Percentiles rank a stretch among this genome's conserved stretches.
Evolutionary conservation across 2,888 invertebrate species (phyloP).

Genomic region (Lepidocyrtinus sp.): DNA sequence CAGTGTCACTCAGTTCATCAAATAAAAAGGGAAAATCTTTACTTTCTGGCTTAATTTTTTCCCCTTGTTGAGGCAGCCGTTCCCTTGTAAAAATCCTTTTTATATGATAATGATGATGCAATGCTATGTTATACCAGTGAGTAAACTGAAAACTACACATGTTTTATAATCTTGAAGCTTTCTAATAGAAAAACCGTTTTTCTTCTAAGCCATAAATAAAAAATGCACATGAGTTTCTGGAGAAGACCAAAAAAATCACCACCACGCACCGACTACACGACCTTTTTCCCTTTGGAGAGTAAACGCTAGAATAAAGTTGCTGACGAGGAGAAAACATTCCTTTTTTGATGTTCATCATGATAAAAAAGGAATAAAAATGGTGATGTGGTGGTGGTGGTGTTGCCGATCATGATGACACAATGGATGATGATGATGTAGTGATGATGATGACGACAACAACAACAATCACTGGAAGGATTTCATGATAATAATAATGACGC

Average conservation of each 20-base stretch:
- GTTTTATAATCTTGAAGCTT: constrained; percentile 15
- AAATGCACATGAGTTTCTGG: constrained; percentile 42
- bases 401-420: constrained; percentile 11
- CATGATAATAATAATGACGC: constrained; percentile 30
- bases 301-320: constrained; percentile 51
- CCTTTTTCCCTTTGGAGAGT: constrained; percentile 36
- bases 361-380: constrained; percentile 29
- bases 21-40: constrained; percentile 39
- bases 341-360: constrained; percentile 41
- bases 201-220: constrained; percentile 36
- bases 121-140: constrained; percentile 21
- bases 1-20: constrained; percentile 58
- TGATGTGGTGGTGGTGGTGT: constrained; percentile 38
- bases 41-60: too few species aligned
- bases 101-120: constrained; percentile 35
- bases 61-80: constrained; percentile 31
- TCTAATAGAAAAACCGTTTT: constrained; percentile 13
- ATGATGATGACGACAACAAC: constrained; percentile 33
- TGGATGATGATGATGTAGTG: constrained; percentile 24
- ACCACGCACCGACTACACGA: constrained; percentile 26
- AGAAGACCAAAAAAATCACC: too few species aligned
- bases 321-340: constrained; percentile 52
- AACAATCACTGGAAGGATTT: constrained; percentile 36
- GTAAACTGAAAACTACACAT: constrained; percentile 8
- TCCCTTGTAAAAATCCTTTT: constrained; percentile 9